Conservation (phyloP, 64 coral and sea anemone genomes). For the Montipora efflorescens region DNA sequence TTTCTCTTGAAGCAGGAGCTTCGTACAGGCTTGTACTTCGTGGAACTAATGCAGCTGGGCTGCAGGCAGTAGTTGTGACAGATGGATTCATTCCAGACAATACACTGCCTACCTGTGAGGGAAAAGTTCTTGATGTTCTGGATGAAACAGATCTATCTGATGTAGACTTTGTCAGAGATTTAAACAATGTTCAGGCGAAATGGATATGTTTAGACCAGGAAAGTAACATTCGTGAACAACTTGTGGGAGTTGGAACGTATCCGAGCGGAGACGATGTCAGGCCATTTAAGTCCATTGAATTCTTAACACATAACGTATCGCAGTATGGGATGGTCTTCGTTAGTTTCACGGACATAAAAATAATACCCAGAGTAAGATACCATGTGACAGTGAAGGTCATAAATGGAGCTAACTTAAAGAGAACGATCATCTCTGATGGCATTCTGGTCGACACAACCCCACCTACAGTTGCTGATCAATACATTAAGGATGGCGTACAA, state of each 20-base stretch:
- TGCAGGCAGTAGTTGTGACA: slow-evolving; percentile 64
- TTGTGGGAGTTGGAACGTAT: too few relatives aligned
- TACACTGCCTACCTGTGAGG: slow-evolving; percentile 60
- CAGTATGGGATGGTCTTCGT: slow-evolving; percentile 37
- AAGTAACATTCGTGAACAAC: slow-evolving; percentile 54
- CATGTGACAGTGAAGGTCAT: slow-evolving; percentile 70
- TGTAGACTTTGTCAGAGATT: slow-evolving; percentile 77
- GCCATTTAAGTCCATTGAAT: slow-evolving; percentile 41
- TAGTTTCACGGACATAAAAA: slow-evolving; percentile 48
- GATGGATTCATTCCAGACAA: slow-evolving; percentile 85
- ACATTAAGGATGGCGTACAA: slow-evolving; percentile 81
- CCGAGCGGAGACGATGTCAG: slow-evolving; percentile 63
- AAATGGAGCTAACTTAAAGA: slow-evolving; percentile 79
- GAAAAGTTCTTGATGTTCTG: slow-evolving; percentile 59
- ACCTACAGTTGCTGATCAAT: slow-evolving; percentile 64
- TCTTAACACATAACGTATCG: not conserved
- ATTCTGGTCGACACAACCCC: slow-evolving; percentile 79
- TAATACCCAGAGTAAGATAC: slow-evolving; percentile 70
- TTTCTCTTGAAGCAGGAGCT: slow-evolving; percentile 64
- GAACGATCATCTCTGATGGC: slow-evolving; percentile 79
- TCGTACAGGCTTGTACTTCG: slow-evolving; percentile 74
- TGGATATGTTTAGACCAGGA: slow-evolving; percentile 68
- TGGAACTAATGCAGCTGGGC: slow-evolving; percentile 85
- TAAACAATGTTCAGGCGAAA: not conserved
- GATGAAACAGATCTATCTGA: slow-evolving; percentile 48